Percentiles rank a stretch among this genome's conserved stretches.
These are phyloP conservation scores for Siphlonurus alternatus DNA, from an alignment of 2,888 invertebrate species.

Conservation along the genomic window DNA sequence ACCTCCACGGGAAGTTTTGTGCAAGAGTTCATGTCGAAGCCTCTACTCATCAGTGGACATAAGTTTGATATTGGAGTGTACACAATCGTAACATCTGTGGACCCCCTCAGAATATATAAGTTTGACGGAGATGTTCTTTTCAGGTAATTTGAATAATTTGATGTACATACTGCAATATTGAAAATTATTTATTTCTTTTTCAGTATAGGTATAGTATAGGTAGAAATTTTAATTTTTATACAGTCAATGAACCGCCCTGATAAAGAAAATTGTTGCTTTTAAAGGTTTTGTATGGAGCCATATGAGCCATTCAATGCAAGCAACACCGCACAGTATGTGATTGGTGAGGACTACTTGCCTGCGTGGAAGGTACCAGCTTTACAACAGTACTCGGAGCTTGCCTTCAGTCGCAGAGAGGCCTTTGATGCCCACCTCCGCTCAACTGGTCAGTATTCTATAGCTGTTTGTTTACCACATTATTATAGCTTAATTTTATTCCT, in stretches of 20 bases:
- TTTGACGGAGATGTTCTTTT: slow-evolving; percentile 81
- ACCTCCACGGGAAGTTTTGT: slow-evolving; percentile 59
- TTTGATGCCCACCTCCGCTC: slow-evolving; percentile 58
- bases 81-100: slow-evolving; percentile 73
- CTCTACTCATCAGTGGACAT: slow-evolving; percentile 77
- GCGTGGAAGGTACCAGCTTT: slow-evolving; percentile 81
- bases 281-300: slow-evolving; percentile 69
- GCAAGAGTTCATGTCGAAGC: slow-evolving; percentile 78
- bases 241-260: too few species aligned
- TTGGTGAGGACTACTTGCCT: slow-evolving; percentile 86
- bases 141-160: slow-evolving; percentile 50
- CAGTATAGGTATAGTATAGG: not conserved
- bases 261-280: slow-evolving; percentile 19
- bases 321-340: slow-evolving; percentile 75
- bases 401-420: slow-evolving; percentile 70
- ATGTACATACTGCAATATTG: slow-evolving; percentile 4
- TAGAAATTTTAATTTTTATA: too few species aligned
- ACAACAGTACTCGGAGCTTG: slow-evolving; percentile 46
- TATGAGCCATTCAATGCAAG: slow-evolving; percentile 80
- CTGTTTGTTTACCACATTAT: not conserved
- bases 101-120: slow-evolving; percentile 77
- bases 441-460: slow-evolving; percentile 18
- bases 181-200: not conserved
- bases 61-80: slow-evolving; percentile 97
- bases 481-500: not conserved